Base-by-base conservation (phyloP, 2,797 vertebrate species). In the Chaunax sp. region DNA sequence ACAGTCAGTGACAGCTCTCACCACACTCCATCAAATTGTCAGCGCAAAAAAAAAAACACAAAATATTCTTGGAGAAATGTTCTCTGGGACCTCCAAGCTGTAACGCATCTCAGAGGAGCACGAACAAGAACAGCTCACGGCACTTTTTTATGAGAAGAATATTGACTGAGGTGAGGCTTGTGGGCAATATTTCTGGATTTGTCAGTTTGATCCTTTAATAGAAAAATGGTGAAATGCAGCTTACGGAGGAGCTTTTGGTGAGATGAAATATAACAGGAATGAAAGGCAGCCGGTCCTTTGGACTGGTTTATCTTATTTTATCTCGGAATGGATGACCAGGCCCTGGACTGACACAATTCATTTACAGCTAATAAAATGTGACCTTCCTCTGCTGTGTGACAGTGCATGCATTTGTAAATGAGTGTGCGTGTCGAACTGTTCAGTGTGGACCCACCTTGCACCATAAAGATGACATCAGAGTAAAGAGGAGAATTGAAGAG, bases 391-490 rank as follows among this genome's bases (percentile, higher is more conserved):
- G 67, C 52, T 13, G 69, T 70, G 68, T 80, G 69, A 71, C 19
- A 11, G 18, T 1, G 67, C 50, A 37, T 68, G 50, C 53, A 45
- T 78, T 78, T 63, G 60, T 64, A 44, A 74, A 25, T 28, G 55
- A 41, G 35, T 40, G 20, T 53, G 43, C 44, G 56, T 18, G 59
- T 33, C 14, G 12, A 3, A 33, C 20, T 30, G 44, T 65, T 63
- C 15, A 45, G 38, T 25, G 2, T 23, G 43, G 37, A 81, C 46
- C 2, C 94, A 97, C 97, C 97, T 98, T 99, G 96, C 86, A 99
- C 95, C 95, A 97, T 97, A 79, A 99, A 99, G 88, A 98, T 96
- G 82, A 99, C 96, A 85, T 99, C 97, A 28, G 97, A 97, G 72
- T 98, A 96, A 37, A 97, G 91, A 49, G 96, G 95, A 1, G 95